Percentiles rank a stretch among this genome's conserved stretches.
Conservation (phyloP, 2,113 vertebrate genomes). For the Ploceus nigricollis region DNA sequence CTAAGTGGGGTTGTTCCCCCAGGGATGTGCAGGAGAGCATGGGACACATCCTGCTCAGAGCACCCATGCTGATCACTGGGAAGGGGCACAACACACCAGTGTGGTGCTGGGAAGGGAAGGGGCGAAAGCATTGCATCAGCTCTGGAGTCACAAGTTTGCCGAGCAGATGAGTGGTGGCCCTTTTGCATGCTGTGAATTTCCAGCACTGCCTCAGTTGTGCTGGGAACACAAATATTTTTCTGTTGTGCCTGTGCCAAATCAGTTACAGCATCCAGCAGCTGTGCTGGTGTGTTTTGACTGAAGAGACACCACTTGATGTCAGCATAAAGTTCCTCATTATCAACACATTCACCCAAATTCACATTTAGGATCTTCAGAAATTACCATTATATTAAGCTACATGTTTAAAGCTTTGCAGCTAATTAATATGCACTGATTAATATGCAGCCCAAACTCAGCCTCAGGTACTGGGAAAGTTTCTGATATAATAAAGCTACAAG, state of each 20-base stretch:
- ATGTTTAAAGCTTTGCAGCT: neutral
- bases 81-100: rapidly evolving
- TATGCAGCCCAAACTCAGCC: neutral
- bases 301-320: neutral
- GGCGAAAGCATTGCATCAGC: neutral
- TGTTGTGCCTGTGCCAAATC: neutral
- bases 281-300: neutral
- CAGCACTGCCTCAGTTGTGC: neutral
- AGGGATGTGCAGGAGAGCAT: neutral
- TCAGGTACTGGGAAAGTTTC: neutral
- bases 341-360: neutral
- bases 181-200: neutral
- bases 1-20: rapidly evolving
- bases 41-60: neutral
- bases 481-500: neutral
- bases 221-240: neutral
- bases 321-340: constrained; percentile 9
- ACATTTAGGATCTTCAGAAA: neutral
- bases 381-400: neutral
- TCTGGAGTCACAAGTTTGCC: neutral
- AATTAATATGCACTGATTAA: neutral
- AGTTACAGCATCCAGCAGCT: neutral
- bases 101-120: neutral
- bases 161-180: neutral
- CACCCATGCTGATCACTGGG: rapidly evolving